phyloP scores from a whole-genome alignment of 2,113 vertebrate genomes.

The Todiramphus saurophagus region DNA sequence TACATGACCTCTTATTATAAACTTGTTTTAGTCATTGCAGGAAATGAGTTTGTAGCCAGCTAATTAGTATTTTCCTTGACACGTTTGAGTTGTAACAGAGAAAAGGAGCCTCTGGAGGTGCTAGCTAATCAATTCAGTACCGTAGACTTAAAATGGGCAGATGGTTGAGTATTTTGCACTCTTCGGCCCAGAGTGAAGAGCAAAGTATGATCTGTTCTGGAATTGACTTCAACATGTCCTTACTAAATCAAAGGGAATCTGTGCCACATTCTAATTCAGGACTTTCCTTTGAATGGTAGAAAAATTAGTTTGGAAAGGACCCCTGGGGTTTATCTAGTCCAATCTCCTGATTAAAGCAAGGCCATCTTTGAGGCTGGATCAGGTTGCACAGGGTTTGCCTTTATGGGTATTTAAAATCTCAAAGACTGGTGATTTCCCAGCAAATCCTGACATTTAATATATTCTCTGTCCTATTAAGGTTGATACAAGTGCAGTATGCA shows the following conservation, averaged over 20 bases:
- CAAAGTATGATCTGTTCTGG: background rate
- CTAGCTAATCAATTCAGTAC: background rate
- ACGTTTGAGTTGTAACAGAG: background rate
- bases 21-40: background rate
- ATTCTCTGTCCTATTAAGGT: background rate
- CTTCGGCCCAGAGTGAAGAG: background rate
- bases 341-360: rapidly evolving
- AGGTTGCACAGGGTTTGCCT: background rate
- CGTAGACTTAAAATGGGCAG: background rate
- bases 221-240: background rate
- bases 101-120: background rate
- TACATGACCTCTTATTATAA: background rate
- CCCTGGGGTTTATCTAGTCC: background rate
- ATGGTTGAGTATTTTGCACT: background rate
- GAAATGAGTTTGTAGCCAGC: slow-evolving; percentile 19
- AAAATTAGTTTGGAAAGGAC: background rate
- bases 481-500: background rate
- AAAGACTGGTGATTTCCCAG: background rate
- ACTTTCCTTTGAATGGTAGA: background rate
- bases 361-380: background rate
- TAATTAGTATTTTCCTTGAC: slow-evolving; percentile 37
- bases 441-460: background rate
- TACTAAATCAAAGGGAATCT: background rate
- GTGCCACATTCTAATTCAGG: background rate
- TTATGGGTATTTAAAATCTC: background rate